Base-by-base conservation (phyloP, 1,140 invertebrate genomes). In the Protaetia brevitarsis region DNA sequence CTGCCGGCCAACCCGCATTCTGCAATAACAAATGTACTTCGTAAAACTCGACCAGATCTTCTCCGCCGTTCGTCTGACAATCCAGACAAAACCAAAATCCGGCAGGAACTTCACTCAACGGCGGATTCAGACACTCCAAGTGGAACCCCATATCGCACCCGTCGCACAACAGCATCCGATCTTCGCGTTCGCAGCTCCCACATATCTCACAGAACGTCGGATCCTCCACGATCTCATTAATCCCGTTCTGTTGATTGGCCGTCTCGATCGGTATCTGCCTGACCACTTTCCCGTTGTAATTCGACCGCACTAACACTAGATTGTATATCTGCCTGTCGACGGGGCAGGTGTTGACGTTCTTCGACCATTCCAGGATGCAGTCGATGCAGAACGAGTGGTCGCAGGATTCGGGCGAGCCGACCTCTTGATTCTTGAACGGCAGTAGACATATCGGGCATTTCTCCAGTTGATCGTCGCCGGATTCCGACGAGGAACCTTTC, bases 331-430 rank as follows among this genome's bases (percentile, higher is more conserved):
- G 87, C 30, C 96, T 83, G 80, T 98, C 96, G 5, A 97, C 89
- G 0, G 96, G 96, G 79, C 95, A 98, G n/a, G 94, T 97, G 71
- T 95, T 95, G 4, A 95, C 88, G 82, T 94, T 96, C 85, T 91
- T 94, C 2, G 93, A 88, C 95, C 95, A 97, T 78, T 96, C 93
- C 30, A 88, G 84, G 59, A 97, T 89, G 78, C 95, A 97, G 51
- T 92, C 88, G 3, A 93, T 80, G 78, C 95, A 97, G 76, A 96
- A 97, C 36, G 84, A 84, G 77, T 97, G 95, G 65, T 95, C 91
- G 79, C 95, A 97, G 7, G 85, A 84, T 66, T 92, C 88, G 0
- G 95, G 95, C 51, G 86, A 90, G 0, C 91, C 95, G 51, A 96
- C 82, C 77, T 91, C 87, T 80, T 95, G 89, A 51, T 88, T 84